Evolutionary conservation across 2,888 invertebrate species (phyloP).

Genomic region (Conchocele bisecta): DNA sequence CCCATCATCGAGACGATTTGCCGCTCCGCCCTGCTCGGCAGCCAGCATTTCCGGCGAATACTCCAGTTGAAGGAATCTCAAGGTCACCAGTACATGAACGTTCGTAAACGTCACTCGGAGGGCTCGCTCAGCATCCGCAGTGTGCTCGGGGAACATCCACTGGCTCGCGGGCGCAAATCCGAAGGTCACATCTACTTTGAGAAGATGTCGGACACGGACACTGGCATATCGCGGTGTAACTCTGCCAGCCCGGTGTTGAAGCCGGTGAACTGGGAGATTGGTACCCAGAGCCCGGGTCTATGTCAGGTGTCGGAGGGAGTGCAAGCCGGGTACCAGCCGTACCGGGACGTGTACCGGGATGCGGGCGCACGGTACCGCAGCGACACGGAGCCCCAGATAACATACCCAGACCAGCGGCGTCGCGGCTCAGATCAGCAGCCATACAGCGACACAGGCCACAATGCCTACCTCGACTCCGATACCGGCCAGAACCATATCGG

Average conservation of each 20-base stretch:
- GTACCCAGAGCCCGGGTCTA: no score
- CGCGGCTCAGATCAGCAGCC: no score
- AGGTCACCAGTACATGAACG: conserved; percentile 25
- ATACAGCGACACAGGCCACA: no score
- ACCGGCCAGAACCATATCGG: no score
- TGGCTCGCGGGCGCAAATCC: conserved; percentile 43
- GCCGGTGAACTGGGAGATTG: conserved; percentile 33
- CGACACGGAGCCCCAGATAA: no score
- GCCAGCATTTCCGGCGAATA: conserved; percentile 53
- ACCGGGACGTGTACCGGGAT: conserved; percentile 40
- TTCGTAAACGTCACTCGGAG: conserved; percentile 50
- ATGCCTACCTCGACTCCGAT: no score
- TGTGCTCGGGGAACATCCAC: conserved; percentile 38
- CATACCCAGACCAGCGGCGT: no score
- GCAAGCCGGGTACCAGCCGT: conserved; percentile 32
- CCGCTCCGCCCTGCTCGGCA: conserved; percentile 57
- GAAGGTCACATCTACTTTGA: conserved; percentile 41
- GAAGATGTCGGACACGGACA: conserved; percentile 12
- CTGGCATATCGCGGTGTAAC: conserved; percentile 41
- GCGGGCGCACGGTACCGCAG: no score
- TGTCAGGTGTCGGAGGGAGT: no score
- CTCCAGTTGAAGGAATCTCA: conserved; percentile 54
- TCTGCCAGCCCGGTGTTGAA: conserved; percentile 50
- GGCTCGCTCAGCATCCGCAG: conserved; percentile 50
- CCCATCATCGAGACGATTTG: conserved; percentile 72